Percentiles rank a stretch among this genome's conserved stretches.
Evolutionary conservation across 2,113 vertebrate genomes (phyloP).

Genomic region (Trochalopteron elliotii): DNA sequence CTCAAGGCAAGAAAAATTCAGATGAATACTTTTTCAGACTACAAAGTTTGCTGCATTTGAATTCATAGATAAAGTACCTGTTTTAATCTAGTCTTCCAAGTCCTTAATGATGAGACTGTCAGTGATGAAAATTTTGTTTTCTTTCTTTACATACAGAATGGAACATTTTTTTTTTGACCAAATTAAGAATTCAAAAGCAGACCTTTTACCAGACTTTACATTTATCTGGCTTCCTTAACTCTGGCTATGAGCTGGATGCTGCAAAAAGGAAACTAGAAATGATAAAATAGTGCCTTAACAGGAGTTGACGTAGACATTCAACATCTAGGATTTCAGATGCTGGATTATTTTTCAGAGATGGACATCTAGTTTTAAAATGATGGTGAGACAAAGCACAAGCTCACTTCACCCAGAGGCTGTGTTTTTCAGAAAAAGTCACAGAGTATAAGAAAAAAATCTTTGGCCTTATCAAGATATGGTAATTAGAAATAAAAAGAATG

Average conservation of each 20-base stretch:
- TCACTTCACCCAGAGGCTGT: neutral
- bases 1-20: neutral
- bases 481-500: neutral
- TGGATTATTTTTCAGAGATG: neutral
- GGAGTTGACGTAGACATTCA: neutral
- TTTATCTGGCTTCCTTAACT: neutral
- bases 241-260: neutral
- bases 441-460: neutral
- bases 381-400: neutral
- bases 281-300: neutral
- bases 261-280: neutral
- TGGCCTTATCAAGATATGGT: neutral
- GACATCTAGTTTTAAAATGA: neutral
- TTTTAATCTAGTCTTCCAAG: neutral
- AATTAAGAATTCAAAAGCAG: neutral
- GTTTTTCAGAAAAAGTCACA: neutral
- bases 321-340: neutral
- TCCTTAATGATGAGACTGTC: neutral
- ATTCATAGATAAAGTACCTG: neutral
- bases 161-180: neutral
- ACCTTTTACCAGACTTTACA: neutral
- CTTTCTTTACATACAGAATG: neutral
- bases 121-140: neutral
- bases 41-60: neutral
- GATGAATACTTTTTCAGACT: neutral